A percentile compares a stretch with the other conserved stretches of the same genome.
phyloP scores from a whole-genome alignment of 1,140 invertebrate genomes.

The Gryllus bimaculatus region DNA sequence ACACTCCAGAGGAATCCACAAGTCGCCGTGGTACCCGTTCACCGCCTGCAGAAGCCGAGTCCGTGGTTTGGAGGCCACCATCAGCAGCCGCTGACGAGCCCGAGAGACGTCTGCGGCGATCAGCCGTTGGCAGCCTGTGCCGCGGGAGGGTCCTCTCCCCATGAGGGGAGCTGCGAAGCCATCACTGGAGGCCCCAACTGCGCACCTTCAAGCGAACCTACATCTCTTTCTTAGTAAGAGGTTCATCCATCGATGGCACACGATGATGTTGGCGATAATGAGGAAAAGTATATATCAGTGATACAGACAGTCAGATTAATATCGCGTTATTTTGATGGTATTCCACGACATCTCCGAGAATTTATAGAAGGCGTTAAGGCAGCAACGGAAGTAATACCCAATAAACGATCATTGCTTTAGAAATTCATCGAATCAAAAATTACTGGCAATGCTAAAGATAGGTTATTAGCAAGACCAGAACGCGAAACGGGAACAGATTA shows the following conservation, averaged over 20 bases:
- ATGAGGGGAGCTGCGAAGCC: not conserved
- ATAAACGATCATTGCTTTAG: not conserved
- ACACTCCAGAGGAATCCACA: not conserved
- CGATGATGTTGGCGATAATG: not conserved
- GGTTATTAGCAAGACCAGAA: not conserved
- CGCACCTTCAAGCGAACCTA: not conserved
- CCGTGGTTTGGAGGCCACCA: not conserved
- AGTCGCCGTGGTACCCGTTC: not conserved
- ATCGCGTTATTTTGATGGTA: not conserved
- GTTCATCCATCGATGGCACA: not conserved
- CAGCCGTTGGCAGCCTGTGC: not conserved
- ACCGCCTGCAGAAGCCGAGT: not conserved
- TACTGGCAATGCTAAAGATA: constrained; percentile 6
- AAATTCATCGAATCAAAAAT: constrained; percentile 8
- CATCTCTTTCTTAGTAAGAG: not conserved
- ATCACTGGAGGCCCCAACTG: not conserved
- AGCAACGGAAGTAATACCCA: not conserved
- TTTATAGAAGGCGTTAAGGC: constrained; percentile 2
- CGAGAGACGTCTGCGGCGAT: not conserved
- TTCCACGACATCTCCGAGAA: not conserved
- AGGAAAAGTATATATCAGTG: not conserved
- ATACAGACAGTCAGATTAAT: not conserved
- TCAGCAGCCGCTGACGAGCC: not conserved
- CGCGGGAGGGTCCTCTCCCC: not conserved
- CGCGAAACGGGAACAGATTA: not conserved